Base-by-base conservation (phyloP, 1,140 invertebrate genomes). In the Leptinotarsa texana region DNA sequence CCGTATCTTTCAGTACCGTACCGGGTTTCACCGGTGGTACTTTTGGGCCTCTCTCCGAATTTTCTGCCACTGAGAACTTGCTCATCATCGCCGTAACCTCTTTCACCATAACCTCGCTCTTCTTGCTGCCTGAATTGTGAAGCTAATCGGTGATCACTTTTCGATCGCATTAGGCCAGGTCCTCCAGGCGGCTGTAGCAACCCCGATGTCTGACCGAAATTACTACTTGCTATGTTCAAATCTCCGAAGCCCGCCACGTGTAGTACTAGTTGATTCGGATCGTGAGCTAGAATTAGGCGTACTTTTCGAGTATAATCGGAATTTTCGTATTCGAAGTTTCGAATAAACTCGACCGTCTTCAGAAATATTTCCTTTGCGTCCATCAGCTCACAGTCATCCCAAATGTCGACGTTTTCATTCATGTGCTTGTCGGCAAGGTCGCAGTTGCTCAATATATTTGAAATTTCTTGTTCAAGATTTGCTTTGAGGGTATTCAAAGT, bases 341-440 rank as follows among this genome's bases (percentile, higher is more conserved):
- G 89, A 77, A 98, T 91, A 86, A 97, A 98, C 82, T 98, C 96
- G 49, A 95, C 94, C 4, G 95, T 97, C 85, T 95, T 96, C 2
- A 97, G 86, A 86, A 97, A 97, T 73, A 97, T 95, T 85, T 97
- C 95, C 87, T 97, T 98, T 63, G 95, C 94, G 82, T 97, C 95
- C 87, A 97, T 94, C 47, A 96, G 88, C 84, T 96, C 95, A 72
- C 91, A 91, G 82, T 98, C 93, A 80, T 95, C 93, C 94, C 94
- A 95, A 74, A 94, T 90, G 18, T 93, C 91, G 8, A 93, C 91
- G 77, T 93, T 93, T 80, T 95, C 92, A 82, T 93, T 92, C 90
- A 97, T 93, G 86, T 96, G 92, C 86, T 95, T 95, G 86, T 99
- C 97, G n/a, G 95, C 95, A 75, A 98, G 88, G 85, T 99, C 96